Percentiles rank a stretch among this genome's conserved stretches.
Conservation (phyloP, 92 coral and sea anemone species). For the Ricordea florida region DNA sequence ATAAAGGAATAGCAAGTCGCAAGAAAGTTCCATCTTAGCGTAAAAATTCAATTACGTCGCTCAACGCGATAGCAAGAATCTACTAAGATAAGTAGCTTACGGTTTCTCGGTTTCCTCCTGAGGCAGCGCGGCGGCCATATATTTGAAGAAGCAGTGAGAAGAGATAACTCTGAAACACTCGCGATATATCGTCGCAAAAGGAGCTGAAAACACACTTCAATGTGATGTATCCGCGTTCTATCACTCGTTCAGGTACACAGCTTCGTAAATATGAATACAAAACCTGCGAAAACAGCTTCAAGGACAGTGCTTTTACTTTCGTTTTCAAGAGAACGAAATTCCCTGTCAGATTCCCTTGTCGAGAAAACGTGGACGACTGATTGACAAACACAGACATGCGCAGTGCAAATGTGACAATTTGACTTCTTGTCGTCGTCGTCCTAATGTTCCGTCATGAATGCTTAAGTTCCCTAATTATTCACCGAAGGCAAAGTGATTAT, state of each 20-base stretch:
- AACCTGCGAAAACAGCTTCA: neutral
- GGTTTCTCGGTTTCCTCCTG: no score
- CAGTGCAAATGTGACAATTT: neutral
- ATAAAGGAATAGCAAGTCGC: neutral
- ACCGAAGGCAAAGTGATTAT: no score
- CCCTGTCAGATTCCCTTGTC: neutral
- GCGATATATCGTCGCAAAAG: neutral
- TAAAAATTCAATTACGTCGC: no score
- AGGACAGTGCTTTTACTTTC: neutral
- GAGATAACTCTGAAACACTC: no score
- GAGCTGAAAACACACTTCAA: neutral
- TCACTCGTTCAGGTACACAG: neutral
- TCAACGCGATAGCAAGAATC: no score
- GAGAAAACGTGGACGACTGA: conserved; percentile 16
- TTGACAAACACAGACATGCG: neutral
- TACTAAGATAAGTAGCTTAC: no score
- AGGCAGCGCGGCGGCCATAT: no score
- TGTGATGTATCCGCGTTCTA: neutral
- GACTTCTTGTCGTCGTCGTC: conserved; percentile 21
- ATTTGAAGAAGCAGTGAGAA: no score
- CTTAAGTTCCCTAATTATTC: no score
- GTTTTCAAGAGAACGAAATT: neutral
- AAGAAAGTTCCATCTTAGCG: no score
- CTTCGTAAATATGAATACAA: neutral
- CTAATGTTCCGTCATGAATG: neutral